Evolutionary conservation across 2,797 vertebrate genomes (phyloP), one percentile per base, ranked within the genome.

Genomic region (Morus bassanus): DNA sequence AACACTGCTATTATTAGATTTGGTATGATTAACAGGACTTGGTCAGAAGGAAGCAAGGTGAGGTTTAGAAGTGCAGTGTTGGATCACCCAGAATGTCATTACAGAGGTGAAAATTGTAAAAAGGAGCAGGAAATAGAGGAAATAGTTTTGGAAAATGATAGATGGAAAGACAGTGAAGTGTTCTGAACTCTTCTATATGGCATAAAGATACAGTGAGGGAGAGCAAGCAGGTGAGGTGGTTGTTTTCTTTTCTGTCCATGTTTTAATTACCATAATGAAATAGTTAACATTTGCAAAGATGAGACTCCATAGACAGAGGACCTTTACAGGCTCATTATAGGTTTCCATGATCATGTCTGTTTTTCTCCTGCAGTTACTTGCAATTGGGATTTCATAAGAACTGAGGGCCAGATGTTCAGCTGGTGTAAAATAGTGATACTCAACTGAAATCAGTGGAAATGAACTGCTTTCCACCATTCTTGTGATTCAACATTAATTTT

Each of bases 1-100:
- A 97, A 97, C 95, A 96, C 93, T 95, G 91, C 95, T 98, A 96
- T 97, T 98, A 98, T 98, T 98, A 98, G 97, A 93, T 81, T 84
- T 77, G 94, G 72, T 89, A 95, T 97, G 98, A 98, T 98, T 98
- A 98, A 98, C 93, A 97, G 96, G 93, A 96, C 56, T 78, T 97
- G 95, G 70, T 94, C 95, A 95, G 96, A 93, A 96, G 92, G 88
- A 93, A 97, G 85, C 95, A 98, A 98, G 97, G 97, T 97, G 95
- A 98, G 95, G 59, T 91, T 97, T 96, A 93, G 84, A 69, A 96
- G 88, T 86, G 57, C 83, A 93, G 82, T 88, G 94, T 80, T 95
- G 95, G 96, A 97, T 97, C 89, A 90, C 85, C 75, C 82, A 93
- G 95, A 97, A 97, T 97, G 96, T 95, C 88, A 96, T 95, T 95